These are phyloP conservation scores for Drosophila grimshawi DNA, from an alignment of 1,140 invertebrate species.

Conservation along the genomic window DNA sequence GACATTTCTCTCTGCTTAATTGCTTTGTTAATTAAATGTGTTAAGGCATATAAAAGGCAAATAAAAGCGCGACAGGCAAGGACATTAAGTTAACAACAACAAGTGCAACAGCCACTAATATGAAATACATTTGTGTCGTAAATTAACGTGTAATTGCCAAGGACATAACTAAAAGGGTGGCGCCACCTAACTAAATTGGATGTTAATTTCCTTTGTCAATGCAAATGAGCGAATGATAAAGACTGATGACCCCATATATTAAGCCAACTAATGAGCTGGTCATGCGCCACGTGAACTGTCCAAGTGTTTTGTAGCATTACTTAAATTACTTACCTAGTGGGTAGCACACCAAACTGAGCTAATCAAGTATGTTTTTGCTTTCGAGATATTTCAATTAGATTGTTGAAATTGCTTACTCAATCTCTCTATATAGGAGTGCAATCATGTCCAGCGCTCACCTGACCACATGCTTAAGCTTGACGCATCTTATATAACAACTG, in stretches of 20 bases:
- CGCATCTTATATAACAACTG: conserved; percentile 2
- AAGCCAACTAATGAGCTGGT: not conserved
- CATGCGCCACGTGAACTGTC: too few species aligned
- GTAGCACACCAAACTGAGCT: too few species aligned
- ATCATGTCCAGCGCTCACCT: not conserved
- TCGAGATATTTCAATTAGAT: not conserved
- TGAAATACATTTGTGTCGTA: conserved; percentile 72
- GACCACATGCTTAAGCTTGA: not conserved
- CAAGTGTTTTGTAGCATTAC: too few species aligned
- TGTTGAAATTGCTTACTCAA: not conserved
- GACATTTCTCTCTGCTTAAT: conserved; percentile 80
- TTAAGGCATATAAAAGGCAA: conserved; percentile 72
- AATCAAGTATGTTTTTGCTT: too few species aligned
- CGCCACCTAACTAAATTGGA: conserved; percentile 42
- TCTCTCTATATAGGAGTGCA: not conserved
- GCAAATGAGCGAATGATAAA: conserved; percentile 65
- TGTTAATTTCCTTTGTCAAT: conserved; percentile 59
- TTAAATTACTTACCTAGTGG: too few species aligned
- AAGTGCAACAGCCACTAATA: conserved; percentile 61
- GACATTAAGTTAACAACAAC: conserved; percentile 76
- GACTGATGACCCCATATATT: conserved; percentile 27
- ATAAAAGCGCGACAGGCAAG: conserved; percentile 64
- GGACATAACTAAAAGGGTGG: conserved; percentile 18
- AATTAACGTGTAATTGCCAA: conserved; percentile 72
- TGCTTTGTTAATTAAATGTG: conserved; percentile 83